Conservation (phyloP, 2,888 invertebrate species). For the Diaperis boleti region DNA sequence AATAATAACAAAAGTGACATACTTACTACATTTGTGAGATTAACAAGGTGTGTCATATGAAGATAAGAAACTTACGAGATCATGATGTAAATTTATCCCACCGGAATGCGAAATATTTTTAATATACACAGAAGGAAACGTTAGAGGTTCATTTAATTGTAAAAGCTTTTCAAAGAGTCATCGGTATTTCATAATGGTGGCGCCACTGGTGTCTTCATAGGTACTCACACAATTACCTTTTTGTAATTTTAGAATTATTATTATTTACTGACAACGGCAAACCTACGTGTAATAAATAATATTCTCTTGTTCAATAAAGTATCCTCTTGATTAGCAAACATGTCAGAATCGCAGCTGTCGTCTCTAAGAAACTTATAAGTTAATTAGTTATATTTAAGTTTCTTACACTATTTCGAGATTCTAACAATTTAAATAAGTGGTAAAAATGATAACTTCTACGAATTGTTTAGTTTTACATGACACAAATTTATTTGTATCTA, state of each 20-base stretch:
- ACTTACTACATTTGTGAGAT: conserved; percentile 15
- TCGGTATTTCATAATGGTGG: conserved; percentile 23
- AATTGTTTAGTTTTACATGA: too few relatives aligned
- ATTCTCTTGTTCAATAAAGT: neutral
- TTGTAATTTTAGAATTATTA: conserved; percentile 17
- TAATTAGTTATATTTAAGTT: too few relatives aligned
- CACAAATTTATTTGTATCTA: too few relatives aligned
- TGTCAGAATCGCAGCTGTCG: neutral
- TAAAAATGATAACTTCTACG: too few relatives aligned
- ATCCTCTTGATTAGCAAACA: neutral
- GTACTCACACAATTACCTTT: conserved; percentile 13
- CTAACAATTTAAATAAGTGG: too few relatives aligned
- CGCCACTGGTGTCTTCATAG: conserved; percentile 16
- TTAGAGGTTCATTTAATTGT: neutral
- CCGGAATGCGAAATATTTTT: conserved; percentile 21
- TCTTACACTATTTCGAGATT: too few relatives aligned
- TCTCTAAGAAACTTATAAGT: too few relatives aligned
- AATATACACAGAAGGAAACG: neutral
- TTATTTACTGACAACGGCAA: conserved; percentile 19
- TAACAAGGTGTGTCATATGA: conserved; percentile 23
- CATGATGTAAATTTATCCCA: conserved; percentile 17
- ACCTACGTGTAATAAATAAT: neutral
- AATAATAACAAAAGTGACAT: conserved; percentile 25
- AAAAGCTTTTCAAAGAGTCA: conserved; percentile 17
- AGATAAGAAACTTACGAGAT: conserved; percentile 9